Percentiles rank a stretch among this genome's conserved stretches.
These are phyloP conservation scores for Odontesthes bonariensis DNA, from an alignment of 2,113 vertebrate species.

Conservation along the genomic window DNA sequence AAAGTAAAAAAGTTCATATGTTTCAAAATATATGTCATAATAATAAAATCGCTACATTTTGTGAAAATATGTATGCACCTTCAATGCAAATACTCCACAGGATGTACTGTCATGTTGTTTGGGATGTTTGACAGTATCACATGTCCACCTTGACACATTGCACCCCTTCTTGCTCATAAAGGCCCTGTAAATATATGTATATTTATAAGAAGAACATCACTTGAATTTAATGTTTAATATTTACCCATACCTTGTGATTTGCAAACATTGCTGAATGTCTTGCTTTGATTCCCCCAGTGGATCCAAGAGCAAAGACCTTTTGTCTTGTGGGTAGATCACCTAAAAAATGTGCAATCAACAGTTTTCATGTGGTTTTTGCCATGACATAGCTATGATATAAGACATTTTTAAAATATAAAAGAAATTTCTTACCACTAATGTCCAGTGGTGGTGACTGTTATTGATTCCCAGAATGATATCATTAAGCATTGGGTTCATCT, in stretches of 20 bases:
- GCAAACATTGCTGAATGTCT: neutral
- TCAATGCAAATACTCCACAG: no score
- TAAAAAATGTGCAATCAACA: no score
- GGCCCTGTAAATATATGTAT: no score
- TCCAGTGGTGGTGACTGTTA: no score
- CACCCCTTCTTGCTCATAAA: neutral
- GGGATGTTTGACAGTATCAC: neutral
- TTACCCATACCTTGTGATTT: neutral
- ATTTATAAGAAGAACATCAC: no score
- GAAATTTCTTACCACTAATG: no score
- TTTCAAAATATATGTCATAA: neutral
- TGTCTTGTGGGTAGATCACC: slow-evolving; percentile 1
- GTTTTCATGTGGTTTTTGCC: neutral
- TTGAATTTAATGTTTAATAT: neutral
- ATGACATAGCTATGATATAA: neutral
- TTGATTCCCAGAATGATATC: no score
- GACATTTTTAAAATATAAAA: no score
- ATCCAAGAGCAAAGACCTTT: neutral
- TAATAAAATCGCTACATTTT: no score
- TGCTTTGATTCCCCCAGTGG: neutral
- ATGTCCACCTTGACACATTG: neutral
- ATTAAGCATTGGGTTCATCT: no score
- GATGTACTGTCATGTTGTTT: neutral
- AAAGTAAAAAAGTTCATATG: neutral
- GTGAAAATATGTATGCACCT: neutral